A percentile compares a stretch with the other conserved stretches of the same genome.
Evolutionary conservation across 1,140 invertebrate genomes (phyloP).

Genomic region (Brachionus asplanchnoidis): DNA sequence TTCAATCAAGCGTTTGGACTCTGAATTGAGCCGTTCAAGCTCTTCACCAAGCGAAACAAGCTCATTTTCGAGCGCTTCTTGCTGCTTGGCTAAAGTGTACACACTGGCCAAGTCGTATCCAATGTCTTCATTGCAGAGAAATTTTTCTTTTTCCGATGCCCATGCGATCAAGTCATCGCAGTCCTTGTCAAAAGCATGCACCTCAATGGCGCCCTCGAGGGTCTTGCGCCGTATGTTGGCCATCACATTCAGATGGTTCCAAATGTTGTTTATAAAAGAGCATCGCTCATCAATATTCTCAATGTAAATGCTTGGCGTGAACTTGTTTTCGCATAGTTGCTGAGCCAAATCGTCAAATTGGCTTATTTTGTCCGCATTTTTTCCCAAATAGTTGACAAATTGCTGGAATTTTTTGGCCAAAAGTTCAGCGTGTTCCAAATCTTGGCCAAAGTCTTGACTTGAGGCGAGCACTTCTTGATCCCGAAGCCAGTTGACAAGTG

Average conservation of each 20-base stretch:
- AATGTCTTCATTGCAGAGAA: conserved; percentile 24
- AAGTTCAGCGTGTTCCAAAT: conserved; percentile 37
- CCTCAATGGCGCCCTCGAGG: conserved; percentile 7
- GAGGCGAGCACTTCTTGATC: conserved; percentile 16
- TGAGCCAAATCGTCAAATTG: conserved; percentile 34
- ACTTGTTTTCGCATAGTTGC: conserved; percentile 33
- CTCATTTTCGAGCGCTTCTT: conserved; percentile 32
- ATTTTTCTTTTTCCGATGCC: conserved; percentile 30
- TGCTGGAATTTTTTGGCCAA: conserved; percentile 12
- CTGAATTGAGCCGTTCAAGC: conserved; percentile 2
- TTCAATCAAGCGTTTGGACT: conserved; percentile 28
- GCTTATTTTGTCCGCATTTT: background rate
- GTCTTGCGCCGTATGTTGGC: background rate
- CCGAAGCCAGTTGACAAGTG: background rate
- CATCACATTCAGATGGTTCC: background rate
- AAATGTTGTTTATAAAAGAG: background rate
- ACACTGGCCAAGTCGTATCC: conserved; percentile 40
- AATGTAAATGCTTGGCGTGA: conserved; percentile 1
- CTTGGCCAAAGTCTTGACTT: conserved; percentile 35
- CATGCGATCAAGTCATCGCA: conserved; percentile 37
- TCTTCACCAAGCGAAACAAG: background rate
- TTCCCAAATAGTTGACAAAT: conserved; percentile 23
- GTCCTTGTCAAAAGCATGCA: conserved; percentile 35
- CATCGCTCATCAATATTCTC: conserved; percentile 21
- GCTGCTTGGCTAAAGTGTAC: conserved; percentile 35